phyloP scores from a whole-genome alignment of 2,797 vertebrate species.

The Thamnophis elegans region DNA sequence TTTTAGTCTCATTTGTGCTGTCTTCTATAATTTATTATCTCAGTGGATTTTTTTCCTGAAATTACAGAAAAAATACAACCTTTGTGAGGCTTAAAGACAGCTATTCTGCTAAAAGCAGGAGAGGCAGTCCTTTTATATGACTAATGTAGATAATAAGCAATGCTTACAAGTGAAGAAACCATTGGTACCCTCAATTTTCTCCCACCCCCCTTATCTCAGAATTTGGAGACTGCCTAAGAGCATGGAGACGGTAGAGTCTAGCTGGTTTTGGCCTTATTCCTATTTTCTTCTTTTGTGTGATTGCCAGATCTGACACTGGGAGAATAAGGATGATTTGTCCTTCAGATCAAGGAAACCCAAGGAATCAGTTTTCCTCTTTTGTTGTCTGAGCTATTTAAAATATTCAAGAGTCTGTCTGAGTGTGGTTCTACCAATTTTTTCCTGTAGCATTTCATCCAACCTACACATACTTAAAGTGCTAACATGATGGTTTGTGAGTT shows the following conservation, averaged over 20 bases:
- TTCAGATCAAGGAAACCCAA: background rate
- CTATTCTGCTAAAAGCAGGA: background rate
- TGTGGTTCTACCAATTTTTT: background rate
- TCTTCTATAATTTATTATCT: background rate
- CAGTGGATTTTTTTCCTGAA: background rate
- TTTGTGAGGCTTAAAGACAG: background rate
- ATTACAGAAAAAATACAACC: background rate
- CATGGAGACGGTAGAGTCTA: background rate
- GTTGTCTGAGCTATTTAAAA: background rate
- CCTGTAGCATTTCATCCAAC: background rate
- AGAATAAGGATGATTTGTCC: background rate
- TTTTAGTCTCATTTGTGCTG: background rate
- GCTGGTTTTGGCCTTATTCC: background rate
- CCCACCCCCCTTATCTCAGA: background rate
- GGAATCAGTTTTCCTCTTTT: background rate
- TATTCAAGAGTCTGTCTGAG: background rate
- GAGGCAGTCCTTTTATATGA: background rate
- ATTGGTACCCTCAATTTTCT: background rate
- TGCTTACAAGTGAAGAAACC: background rate
- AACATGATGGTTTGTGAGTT: background rate
- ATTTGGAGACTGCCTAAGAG: background rate
- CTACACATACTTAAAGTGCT: background rate
- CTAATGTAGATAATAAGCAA: background rate
- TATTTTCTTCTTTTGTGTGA: background rate
- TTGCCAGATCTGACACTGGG: background rate